Evolutionary conservation across 2,113 vertebrate species (phyloP).

Genomic region (Turnix velox): DNA sequence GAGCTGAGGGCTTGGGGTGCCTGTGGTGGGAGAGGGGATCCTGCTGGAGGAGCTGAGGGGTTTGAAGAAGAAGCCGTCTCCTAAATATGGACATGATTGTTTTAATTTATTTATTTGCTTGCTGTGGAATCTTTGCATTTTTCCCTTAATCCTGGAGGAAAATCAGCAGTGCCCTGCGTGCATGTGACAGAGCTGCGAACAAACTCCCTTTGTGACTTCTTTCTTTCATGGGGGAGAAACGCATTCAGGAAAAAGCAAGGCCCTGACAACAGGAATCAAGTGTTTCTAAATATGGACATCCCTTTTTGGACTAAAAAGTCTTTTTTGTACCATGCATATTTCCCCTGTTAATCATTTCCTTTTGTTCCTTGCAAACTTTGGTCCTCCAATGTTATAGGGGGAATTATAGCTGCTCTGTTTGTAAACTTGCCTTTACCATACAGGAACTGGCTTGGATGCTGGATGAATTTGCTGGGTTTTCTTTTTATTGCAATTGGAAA

Average conservation of each 20-base stretch:
- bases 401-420: constrained; percentile 22
- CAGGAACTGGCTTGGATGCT: neutral
- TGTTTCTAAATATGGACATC: constrained; percentile 66
- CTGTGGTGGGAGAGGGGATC: neutral
- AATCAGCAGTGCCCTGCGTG: neutral
- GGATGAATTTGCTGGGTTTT: neutral
- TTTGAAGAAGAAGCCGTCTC: neutral
- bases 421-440: constrained; percentile 23
- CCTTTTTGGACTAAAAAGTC: constrained; percentile 62
- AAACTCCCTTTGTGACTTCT: constrained; percentile 44
- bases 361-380: constrained; percentile 53
- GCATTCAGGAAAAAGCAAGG: constrained; percentile 29
- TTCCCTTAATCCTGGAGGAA: neutral
- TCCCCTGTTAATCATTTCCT: constrained; percentile 69
- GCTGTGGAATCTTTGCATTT: neutral
- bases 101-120: neutral
- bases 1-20: neutral
- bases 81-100: neutral
- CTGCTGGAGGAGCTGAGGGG: accelerated
- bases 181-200: neutral
- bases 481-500: neutral
- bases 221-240: constrained; percentile 3
- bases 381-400: constrained; percentile 13
- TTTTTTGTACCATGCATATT: constrained; percentile 54
- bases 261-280: constrained; percentile 49